Conservation (phyloP, 64 coral and sea anemone genomes). For the Pocillopora verrucosa region DNA sequence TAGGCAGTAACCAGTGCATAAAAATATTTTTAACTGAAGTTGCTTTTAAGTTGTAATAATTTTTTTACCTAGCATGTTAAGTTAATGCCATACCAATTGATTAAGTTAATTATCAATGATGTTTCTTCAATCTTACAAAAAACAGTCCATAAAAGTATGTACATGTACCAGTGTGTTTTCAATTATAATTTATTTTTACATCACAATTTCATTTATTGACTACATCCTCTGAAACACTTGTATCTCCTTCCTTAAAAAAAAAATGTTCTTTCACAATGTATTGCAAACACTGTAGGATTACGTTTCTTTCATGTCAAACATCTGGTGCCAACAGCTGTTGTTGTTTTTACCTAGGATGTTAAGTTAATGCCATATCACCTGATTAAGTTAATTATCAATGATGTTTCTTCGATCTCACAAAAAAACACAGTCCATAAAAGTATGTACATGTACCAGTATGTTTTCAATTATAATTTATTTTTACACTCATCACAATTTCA, state of each 20-base stretch:
- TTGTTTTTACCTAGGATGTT: no score
- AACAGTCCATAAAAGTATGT: background rate
- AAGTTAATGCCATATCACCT: no score
- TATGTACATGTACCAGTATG: background rate
- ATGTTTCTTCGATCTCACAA: no score
- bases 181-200: background rate
- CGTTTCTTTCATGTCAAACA: constrained; percentile 87
- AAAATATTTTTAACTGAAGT: no score
- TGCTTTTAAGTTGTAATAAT: no score
- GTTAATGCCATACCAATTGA: no score
- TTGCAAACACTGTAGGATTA: constrained; percentile 83
- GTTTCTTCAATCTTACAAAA: no score
- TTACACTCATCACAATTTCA: background rate
- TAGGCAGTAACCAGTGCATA: no score
- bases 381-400: no score
- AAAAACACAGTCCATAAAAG: no score
- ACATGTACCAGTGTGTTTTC: background rate
- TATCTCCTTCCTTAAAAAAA: constrained; percentile 44
- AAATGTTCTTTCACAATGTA: constrained; percentile 78
- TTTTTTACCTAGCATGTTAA: no score
- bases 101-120: no score
- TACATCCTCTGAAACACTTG: background rate
- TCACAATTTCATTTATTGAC: background rate
- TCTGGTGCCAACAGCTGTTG: constrained; percentile 82
- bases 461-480: background rate